phyloP scores from a whole-genome alignment of 2,888 invertebrate genomes.

The Stenurella melanura region DNA sequence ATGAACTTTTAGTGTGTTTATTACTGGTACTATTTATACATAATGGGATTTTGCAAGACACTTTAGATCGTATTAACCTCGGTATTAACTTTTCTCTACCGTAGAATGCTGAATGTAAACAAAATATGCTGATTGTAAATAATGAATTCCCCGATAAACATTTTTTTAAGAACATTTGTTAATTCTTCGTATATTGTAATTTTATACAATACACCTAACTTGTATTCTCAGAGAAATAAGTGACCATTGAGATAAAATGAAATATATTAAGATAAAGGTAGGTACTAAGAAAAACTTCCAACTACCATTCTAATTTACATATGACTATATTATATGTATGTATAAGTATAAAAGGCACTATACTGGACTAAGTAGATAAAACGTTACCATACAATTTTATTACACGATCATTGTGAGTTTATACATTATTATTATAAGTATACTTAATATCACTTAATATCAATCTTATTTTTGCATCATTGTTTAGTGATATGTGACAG shows the following conservation, averaged over 20 bases:
- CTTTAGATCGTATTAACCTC: too few species aligned
- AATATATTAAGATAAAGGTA: constrained; percentile 14
- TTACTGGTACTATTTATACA: too few species aligned
- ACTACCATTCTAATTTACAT: constrained; percentile 16
- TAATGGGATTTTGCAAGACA: not conserved
- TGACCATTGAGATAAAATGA: constrained; percentile 5
- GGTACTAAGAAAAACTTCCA: constrained; percentile 10
- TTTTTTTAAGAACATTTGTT: constrained; percentile 10
- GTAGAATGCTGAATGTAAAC: not conserved
- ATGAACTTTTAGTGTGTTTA: too few species aligned
- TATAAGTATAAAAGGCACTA: not conserved
- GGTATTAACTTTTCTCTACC: not conserved
- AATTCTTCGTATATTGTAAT: constrained; percentile 15
- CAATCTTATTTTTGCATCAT: too few species aligned
- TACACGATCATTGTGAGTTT: not conserved
- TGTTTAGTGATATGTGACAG: too few species aligned
- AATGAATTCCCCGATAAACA: not conserved
- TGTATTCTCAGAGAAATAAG: constrained; percentile 16
- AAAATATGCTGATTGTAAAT: constrained; percentile 9
- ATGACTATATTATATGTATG: not conserved
- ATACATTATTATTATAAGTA: not conserved
- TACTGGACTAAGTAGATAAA: not conserved
- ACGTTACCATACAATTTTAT: not conserved
- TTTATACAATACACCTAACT: constrained; percentile 1
- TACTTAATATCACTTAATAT: too few species aligned